Evolutionary conservation across 1,140 invertebrate species (phyloP).

Genomic region (Centruroides sculpturatus): DNA sequence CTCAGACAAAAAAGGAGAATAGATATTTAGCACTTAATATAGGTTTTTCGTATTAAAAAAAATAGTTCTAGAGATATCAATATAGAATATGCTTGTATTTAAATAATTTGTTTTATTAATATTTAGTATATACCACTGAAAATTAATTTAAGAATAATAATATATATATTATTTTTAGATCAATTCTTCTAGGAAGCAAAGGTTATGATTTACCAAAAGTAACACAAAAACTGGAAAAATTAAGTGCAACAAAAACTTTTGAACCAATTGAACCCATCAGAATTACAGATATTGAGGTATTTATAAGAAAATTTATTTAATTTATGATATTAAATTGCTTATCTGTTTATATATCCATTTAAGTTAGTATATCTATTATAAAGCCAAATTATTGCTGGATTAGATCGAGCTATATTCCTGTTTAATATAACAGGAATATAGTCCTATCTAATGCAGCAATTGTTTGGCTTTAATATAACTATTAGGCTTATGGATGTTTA

Average conservation of each 20-base stretch:
- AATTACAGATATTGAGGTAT: slow-evolving; percentile 56
- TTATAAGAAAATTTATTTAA: neutral
- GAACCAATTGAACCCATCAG: slow-evolving; percentile 76
- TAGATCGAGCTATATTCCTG: neutral
- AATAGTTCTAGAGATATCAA: too few relatives aligned
- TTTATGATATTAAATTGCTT: neutral
- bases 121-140: too few relatives aligned
- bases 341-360: neutral
- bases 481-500: too few relatives aligned
- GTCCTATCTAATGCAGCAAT: neutral
- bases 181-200: slow-evolving; percentile 78
- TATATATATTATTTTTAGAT: slow-evolving; percentile 22
- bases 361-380: neutral
- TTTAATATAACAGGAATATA: too few relatives aligned
- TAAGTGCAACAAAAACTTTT: slow-evolving; percentile 61
- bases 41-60: too few relatives aligned
- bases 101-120: too few relatives aligned
- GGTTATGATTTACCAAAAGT: slow-evolving; percentile 86
- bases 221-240: slow-evolving; percentile 71
- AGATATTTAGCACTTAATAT: too few relatives aligned
- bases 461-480: neutral
- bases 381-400: too few relatives aligned
- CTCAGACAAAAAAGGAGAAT: too few relatives aligned
- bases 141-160: neutral
- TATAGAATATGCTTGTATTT: too few relatives aligned